Percentiles rank a stretch among this genome's conserved stretches.
Evolutionary conservation across 2,113 vertebrate species (phyloP).

Genomic region (Bos indicus): DNA sequence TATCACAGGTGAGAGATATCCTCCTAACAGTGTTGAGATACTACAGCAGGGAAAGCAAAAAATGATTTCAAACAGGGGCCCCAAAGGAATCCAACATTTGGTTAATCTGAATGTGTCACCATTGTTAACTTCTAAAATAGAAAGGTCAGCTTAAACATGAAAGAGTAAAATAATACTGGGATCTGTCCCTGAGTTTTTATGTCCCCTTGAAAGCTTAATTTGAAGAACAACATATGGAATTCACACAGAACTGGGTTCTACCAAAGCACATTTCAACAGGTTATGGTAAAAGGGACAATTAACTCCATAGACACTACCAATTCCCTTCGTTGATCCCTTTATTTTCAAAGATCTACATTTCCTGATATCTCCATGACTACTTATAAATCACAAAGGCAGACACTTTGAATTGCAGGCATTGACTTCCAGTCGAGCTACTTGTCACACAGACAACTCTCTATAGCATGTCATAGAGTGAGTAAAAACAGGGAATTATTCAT

Average conservation of each 20-base stretch:
- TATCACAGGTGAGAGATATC: not conserved
- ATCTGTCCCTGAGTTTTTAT: not conserved
- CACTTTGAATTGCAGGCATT: not conserved
- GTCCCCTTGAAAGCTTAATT: not conserved
- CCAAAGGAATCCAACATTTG: not conserved
- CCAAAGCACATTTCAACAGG: not conserved
- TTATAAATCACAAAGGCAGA: not conserved
- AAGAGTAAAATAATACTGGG: not conserved
- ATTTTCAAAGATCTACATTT: constrained; percentile 29
- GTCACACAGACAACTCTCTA: not conserved
- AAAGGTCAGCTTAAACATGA: not conserved
- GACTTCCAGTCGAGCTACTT: not conserved
- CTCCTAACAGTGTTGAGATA: not conserved
- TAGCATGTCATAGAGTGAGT: not conserved
- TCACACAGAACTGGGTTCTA: not conserved
- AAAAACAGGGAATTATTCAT: not conserved
- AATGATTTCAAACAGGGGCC: not conserved
- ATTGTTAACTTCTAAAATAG: not conserved
- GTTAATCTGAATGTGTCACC: not conserved
- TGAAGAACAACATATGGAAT: not conserved
- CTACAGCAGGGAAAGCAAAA: not conserved
- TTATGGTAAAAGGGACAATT: not conserved
- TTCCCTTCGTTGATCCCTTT: not conserved
- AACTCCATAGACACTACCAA: not conserved
- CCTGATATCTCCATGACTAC: not conserved